Evolutionary conservation across 1,140 invertebrate genomes (phyloP).

Genomic region (Drosophila nebulosa): DNA sequence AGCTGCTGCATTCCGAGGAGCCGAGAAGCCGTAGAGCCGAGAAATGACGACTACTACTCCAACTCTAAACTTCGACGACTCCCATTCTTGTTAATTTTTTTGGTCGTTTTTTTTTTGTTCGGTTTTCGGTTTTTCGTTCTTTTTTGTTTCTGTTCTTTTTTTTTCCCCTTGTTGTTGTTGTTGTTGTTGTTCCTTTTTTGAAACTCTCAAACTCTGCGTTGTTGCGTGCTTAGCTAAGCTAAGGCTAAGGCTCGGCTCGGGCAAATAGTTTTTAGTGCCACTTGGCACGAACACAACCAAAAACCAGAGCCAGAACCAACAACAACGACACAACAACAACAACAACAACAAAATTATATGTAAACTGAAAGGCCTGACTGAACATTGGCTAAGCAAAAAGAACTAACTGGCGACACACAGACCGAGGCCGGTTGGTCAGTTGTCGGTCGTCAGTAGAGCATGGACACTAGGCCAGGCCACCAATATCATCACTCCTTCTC

Average conservation of each 20-base stretch:
- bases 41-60: not conserved
- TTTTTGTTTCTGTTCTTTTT: not conserved
- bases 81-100: not conserved
- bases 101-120: not conserved
- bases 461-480: not conserved
- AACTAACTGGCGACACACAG: conserved; percentile 51
- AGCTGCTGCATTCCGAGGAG: not conserved
- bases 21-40: not conserved
- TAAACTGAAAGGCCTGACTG: conserved; percentile 44
- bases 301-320: conserved; percentile 23
- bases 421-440: conserved; percentile 27
- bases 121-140: not conserved
- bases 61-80: not conserved
- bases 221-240: conserved; percentile 31
- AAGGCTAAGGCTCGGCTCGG: conserved; percentile 1
- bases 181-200: not conserved
- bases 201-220: conserved; percentile 25
- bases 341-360: conserved; percentile 29
- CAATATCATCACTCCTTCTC: not conserved
- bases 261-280: conserved; percentile 77
- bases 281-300: conserved; percentile 66
- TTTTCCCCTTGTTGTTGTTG: not conserved
- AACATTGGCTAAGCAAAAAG: conserved; percentile 52
- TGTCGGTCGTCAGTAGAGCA: not conserved
- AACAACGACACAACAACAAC: no score